Percentiles rank a stretch among this genome's conserved stretches.
Conservation (phyloP, 37 sponge, comb jelly and placozoan species). For the Chondrilla cf. caribensis region DNA sequence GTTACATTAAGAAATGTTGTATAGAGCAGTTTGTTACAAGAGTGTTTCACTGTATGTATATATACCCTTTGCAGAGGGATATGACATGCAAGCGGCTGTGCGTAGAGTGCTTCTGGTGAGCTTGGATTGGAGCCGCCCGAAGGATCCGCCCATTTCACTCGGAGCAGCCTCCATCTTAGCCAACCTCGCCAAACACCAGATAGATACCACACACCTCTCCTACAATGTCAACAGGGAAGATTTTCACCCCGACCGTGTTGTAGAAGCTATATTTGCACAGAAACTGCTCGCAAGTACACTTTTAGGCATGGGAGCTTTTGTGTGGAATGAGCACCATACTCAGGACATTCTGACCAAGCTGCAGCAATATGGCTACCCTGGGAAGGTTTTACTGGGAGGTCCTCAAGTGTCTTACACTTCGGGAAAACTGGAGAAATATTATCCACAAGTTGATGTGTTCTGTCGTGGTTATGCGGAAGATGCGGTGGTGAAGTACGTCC, state of each 20-base stretch:
- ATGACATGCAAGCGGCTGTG: too few relatives aligned
- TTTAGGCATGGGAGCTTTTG: constrained; percentile 1
- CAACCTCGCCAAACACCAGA: background rate
- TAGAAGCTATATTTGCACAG: background rate
- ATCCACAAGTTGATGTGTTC: constrained; percentile 24
- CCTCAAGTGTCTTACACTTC: constrained; percentile 23
- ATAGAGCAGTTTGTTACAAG: too few relatives aligned
- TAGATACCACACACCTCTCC: background rate
- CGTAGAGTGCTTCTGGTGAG: background rate
- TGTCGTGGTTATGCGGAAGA: constrained; percentile 36
- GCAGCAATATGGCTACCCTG: constrained; percentile 11
- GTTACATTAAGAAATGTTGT: too few relatives aligned
- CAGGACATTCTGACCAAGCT: constrained; percentile 4
- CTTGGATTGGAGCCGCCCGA: constrained; percentile 7
- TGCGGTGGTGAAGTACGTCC: constrained; percentile 11
- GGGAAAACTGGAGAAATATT: background rate
- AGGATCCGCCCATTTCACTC: background rate
- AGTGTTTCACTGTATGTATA: too few relatives aligned
- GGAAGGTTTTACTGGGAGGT: constrained; percentile 22
- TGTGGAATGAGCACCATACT: background rate
- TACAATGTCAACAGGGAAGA: background rate
- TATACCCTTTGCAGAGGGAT: too few relatives aligned
- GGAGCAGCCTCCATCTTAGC: constrained; percentile 10
- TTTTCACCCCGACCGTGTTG: background rate
- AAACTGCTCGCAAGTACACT: background rate